Percentiles rank a stretch among this genome's conserved stretches.
Conservation (phyloP, 2,888 invertebrate genomes). For the Rhopalosiphum nymphaeae region DNA sequence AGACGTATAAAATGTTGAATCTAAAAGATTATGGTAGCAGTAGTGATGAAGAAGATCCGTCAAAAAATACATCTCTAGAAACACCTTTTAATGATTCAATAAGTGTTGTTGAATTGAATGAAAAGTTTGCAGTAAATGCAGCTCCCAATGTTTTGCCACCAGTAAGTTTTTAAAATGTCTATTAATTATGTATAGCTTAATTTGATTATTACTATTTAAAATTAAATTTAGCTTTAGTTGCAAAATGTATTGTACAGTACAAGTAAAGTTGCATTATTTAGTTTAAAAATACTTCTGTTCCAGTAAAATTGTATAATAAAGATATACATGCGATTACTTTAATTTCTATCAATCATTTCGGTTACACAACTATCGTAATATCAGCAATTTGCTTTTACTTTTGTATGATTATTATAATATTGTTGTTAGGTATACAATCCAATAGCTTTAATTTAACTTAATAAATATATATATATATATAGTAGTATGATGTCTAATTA, state of each 20-base stretch:
- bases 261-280: too few relatives aligned
- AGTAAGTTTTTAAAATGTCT: slow-evolving; percentile 72
- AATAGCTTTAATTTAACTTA: too few relatives aligned
- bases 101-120: slow-evolving; percentile 39
- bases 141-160: slow-evolving; percentile 88
- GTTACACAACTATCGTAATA: too few relatives aligned
- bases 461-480: too few relatives aligned
- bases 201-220: background rate
- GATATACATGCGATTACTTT: too few relatives aligned
- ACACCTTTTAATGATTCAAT: slow-evolving; percentile 74
- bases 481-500: too few relatives aligned
- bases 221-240: background rate
- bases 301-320: too few relatives aligned
- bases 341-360: too few relatives aligned
- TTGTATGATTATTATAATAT: too few relatives aligned
- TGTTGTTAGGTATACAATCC: too few relatives aligned
- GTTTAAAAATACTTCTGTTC: too few relatives aligned
- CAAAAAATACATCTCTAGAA: slow-evolving; percentile 74
- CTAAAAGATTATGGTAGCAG: slow-evolving; percentile 82
- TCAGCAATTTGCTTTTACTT: too few relatives aligned
- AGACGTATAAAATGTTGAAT: slow-evolving; percentile 76
- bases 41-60: slow-evolving; percentile 79
- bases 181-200: background rate
- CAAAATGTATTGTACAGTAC: background rate
- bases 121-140: slow-evolving; percentile 77